Conservation (phyloP, 2,888 invertebrate genomes). For the Gisinianus flammeolus region DNA sequence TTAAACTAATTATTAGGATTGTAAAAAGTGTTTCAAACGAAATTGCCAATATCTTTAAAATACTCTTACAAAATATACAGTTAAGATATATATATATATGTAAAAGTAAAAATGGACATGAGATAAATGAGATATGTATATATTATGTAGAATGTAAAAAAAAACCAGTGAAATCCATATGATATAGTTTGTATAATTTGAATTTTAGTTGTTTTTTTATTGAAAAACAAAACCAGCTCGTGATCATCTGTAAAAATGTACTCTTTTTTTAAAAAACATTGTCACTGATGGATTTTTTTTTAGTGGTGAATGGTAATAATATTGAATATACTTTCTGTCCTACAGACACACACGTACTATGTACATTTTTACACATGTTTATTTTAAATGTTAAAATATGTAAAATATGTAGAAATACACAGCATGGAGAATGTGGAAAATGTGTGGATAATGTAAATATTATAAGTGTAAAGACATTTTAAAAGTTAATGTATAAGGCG, state of each 20-base stretch:
- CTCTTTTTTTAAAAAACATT: no score
- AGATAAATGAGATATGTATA: background rate
- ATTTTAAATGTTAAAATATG: background rate
- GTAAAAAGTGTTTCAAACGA: background rate
- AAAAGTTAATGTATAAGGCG: background rate
- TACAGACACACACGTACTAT: no score
- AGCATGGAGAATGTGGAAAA: background rate
- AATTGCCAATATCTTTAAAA: background rate
- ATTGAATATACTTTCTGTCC: no score
- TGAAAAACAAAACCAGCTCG: no score
- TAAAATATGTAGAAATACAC: background rate
- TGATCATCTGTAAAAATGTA: background rate
- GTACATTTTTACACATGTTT: background rate
- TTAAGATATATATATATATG: background rate
- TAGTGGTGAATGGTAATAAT: background rate
- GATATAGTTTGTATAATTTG: background rate
- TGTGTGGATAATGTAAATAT: background rate
- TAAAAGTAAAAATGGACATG: background rate
- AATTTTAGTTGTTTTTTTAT: background rate
- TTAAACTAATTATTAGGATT: background rate
- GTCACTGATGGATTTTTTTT: no score
- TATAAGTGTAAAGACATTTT: background rate
- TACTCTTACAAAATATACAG: background rate
- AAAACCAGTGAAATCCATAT: no score
- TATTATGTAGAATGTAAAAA: background rate